Evolutionary conservation across 2,797 vertebrate species (phyloP).

Genomic region (Sternarchorhynchus goeldii): DNA sequence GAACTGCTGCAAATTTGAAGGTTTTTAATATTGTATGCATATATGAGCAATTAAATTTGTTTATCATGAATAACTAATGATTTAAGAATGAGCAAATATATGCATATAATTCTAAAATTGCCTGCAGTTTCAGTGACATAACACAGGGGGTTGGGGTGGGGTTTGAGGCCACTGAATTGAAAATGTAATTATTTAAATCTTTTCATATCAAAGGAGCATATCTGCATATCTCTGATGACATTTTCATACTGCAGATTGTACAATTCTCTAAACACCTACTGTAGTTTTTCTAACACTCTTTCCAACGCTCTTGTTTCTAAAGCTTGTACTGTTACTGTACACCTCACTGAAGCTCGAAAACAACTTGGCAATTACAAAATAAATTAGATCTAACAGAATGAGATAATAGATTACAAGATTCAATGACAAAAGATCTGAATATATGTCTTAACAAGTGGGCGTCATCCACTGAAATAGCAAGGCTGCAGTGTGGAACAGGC

Average conservation of each 20-base stretch:
- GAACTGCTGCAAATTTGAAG: no score
- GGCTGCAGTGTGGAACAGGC: neutral
- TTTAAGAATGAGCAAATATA: neutral
- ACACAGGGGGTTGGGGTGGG: neutral
- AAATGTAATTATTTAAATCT: neutral
- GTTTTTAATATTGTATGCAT: no score
- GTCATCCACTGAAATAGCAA: neutral
- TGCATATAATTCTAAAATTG: neutral
- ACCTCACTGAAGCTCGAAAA: slow-evolving; percentile 13
- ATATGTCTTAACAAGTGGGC: slow-evolving; percentile 18
- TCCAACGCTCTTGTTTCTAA: neutral
- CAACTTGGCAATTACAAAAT: slow-evolving; percentile 21
- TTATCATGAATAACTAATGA: neutral
- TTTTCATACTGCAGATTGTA: neutral
- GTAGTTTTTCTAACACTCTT: neutral
- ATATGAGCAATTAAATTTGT: neutral
- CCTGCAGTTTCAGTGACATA: neutral
- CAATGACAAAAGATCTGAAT: neutral
- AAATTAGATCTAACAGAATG: slow-evolving; percentile 14
- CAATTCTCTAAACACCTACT: neutral
- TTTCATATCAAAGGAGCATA: neutral
- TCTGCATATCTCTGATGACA: neutral
- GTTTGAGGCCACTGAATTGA: neutral
- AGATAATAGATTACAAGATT: slow-evolving; percentile 4
- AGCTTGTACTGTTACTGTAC: neutral